Conservation (phyloP, 2,113 vertebrate species). For the Sylvietta virens region DNA sequence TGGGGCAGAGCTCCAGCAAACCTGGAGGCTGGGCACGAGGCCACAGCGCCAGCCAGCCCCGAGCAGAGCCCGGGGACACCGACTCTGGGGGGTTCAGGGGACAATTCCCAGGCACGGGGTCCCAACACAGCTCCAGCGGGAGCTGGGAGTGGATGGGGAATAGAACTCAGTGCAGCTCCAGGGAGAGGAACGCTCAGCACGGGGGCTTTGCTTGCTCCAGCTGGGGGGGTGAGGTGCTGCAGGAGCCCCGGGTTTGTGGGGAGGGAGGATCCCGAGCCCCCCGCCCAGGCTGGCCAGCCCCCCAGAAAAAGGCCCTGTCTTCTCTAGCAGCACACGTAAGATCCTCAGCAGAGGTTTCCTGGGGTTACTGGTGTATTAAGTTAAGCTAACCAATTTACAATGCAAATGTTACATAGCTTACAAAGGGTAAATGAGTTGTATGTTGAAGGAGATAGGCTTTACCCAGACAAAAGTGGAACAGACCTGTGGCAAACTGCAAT, state of each 20-base stretch:
- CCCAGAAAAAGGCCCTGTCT: neutral
- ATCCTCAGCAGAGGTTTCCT: neutral
- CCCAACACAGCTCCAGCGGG: neutral
- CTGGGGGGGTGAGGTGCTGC: neutral
- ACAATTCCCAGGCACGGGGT: neutral
- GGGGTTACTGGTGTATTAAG: neutral
- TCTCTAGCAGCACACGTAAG: neutral
- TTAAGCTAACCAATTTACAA: constrained; percentile 59
- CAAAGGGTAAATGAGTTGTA: constrained; percentile 60
- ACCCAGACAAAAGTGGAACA: constrained; percentile 83
- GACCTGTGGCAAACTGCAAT: constrained; percentile 87
- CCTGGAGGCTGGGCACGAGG: neutral
- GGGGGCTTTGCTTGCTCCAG: neutral
- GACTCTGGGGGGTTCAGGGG: neutral
- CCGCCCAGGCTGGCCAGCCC: neutral
- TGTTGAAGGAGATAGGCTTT: constrained; percentile 76
- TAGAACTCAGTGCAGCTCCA: accelerated
- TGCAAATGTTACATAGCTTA: constrained; percentile 56
- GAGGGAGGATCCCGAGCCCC: neutral
- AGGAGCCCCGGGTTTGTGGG: accelerated
- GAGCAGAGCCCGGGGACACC: neutral
- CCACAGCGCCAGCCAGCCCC: neutral
- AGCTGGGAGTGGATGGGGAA: neutral
- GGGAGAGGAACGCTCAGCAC: neutral
- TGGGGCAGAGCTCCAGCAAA: constrained; percentile 24